Base-by-base conservation (phyloP, 2,888 invertebrate genomes). In the Nymphalis polychloros region DNA sequence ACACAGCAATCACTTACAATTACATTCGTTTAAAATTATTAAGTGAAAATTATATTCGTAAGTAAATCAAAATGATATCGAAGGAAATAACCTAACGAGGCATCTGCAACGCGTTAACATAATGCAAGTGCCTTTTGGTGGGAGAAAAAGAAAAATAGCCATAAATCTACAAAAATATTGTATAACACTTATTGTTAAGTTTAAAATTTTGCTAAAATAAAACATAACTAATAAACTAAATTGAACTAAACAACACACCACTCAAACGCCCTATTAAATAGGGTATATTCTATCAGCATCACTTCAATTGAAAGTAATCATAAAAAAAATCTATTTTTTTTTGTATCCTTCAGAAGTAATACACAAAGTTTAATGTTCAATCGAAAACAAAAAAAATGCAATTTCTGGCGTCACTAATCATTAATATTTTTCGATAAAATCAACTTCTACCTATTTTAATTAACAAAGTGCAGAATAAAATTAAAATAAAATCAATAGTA, bases 221-320 rank as follows among this genome's bases (percentile, higher is more conserved):
- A 92, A 92, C 92, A 89, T 90, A 92, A 92, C 90, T 92, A 92
- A 92, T 92, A 91, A 92, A 92, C 89, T 92, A 92, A 92, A 92
- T 92, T 92, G 90, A 92, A 92, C 92, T 92, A 92, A 92, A 92
- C 87, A 92, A 92, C 92, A 91, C 89, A 82, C 89, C 86, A 84
- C 86, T 83, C 87, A 77, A 86, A 85, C 82, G 62, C 85, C 88
- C 91, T 85, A 90, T 90, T 85, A 86, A 73, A 92, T 91, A 90
- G 91, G 88, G 85, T 73, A n/a, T 80, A 81, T 81, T 83, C 81
- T 81, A 82, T 82, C 85, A 84, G 82, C 91, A 92, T 92, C 88
- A 90, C 89, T 90, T 88, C 87, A 89, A 81, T 84, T 78, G 79
- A 88, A 85, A 87, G 86, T 87, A 88, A 89, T 86, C 85, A 86